Evolutionary conservation across 2,113 vertebrate genomes (phyloP), one percentile per base, ranked within the genome.

Genomic region (Sakesphorus luctuosus): DNA sequence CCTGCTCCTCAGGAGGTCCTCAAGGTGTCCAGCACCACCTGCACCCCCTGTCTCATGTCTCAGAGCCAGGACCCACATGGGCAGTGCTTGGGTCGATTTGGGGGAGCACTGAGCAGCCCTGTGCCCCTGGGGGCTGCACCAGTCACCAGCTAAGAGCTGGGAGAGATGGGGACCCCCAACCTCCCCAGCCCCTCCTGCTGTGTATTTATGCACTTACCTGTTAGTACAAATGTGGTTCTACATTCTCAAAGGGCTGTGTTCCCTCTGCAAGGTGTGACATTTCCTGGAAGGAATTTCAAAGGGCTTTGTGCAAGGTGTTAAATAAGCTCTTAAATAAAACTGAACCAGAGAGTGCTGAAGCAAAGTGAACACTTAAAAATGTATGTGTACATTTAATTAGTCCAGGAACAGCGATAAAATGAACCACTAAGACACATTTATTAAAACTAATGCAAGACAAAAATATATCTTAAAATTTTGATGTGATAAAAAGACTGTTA

Each of bases 301-400:
- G 92, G 82, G 75, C 79, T 95, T 96, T 92, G 95, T 90, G 92
- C 85, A 87, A 95, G 95, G 95, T 97, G 96, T 95, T 96, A 97
- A 96, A 96, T 91, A 94, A 94, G 90, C 92, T 94, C 85, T 97
- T 96, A 96, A 97, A 94, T 92, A 95, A 96, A 90, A 90, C 50
- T 92, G 96, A 97, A 82, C 61, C 90, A 83, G 85, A 9, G 59
- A 91, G 85, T 46, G 90, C 85, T 85, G 92, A 88, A 76, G 84
- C 46, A 83, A 95, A 95, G 92, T 4, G 95, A 96, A 82, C 94
- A 83, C 68, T 95, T 93, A 94, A 94, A 97, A 94, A 95, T 94
- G 95, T 85, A 92, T 93, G 94, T 95, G 94, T 95, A 96, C 88
- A 90, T 94, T 97, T 96, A 95, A 97, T 97, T 97, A 97, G 90